Percentiles rank a stretch among this genome's conserved stretches.
Evolutionary conservation across 64 coral and sea anemone species (phyloP).

Genomic region (Stichodactyla mertensii): DNA sequence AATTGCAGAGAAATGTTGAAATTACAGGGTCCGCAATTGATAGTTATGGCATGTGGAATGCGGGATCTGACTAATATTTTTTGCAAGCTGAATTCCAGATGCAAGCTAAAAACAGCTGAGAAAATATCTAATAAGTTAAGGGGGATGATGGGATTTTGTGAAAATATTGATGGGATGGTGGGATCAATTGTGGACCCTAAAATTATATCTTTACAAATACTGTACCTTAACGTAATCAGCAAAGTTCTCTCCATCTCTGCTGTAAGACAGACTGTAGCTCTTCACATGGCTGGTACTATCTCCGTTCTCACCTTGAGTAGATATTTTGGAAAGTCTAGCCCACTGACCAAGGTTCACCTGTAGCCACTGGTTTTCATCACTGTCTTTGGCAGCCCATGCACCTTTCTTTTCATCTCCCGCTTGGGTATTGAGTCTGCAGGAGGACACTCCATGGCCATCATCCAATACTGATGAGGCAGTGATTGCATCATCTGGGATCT

Average conservation of each 20-base stretch:
- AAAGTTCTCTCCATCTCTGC: conserved; percentile 57
- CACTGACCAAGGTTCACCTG: conserved; percentile 74
- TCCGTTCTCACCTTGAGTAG: conserved; percentile 60
- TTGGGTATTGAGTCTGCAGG: conserved; percentile 58
- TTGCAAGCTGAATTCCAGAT: too few species aligned
- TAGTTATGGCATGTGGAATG: too few species aligned
- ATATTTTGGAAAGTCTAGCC: conserved; percentile 41
- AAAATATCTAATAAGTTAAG: too few species aligned
- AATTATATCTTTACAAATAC: background rate
- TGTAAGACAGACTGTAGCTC: conserved; percentile 52
- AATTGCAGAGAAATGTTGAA: too few species aligned
- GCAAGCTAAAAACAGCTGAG: too few species aligned
- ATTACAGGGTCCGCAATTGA: too few species aligned
- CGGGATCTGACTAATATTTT: too few species aligned
- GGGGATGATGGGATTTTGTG: too few species aligned
- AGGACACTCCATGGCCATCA: conserved; percentile 45
- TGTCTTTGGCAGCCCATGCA: conserved; percentile 66
- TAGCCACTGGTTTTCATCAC: conserved; percentile 79
- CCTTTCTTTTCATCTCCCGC: conserved; percentile 65
- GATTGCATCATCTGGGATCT: conserved; percentile 56
- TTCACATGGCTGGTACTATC: conserved; percentile 52
- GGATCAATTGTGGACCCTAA: background rate
- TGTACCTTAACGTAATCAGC: conserved; percentile 25
- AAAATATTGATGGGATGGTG: too few species aligned
- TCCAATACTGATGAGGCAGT: conserved; percentile 70